Conservation (phyloP, 2,888 invertebrate genomes). For the Graphium colonna region DNA sequence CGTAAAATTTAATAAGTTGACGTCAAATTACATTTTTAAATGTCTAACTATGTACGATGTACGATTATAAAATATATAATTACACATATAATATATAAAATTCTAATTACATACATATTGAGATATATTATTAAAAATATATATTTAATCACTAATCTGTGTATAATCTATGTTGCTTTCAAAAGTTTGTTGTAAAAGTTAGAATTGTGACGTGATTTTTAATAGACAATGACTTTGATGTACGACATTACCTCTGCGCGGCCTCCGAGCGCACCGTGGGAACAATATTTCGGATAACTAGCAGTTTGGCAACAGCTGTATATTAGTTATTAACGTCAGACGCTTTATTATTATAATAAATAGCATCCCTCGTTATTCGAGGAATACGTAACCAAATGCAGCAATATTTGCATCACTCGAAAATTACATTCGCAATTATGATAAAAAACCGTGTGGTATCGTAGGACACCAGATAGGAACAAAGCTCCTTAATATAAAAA, state of each 20-base stretch:
- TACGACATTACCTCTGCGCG: constrained; percentile 61
- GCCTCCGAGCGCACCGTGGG: constrained; percentile 62
- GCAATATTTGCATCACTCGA: constrained; percentile 4
- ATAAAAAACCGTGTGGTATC: too few relatives aligned
- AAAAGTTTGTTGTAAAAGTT: constrained; percentile 72
- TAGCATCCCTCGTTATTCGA: constrained; percentile 2
- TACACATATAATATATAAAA: too few relatives aligned
- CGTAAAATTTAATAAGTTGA: too few relatives aligned
- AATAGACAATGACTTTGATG: constrained; percentile 79
- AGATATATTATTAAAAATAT: constrained; percentile 31
- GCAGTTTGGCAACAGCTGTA: constrained; percentile 67
- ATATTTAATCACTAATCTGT: not conserved
- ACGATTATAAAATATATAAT: too few relatives aligned
- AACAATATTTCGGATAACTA: constrained; percentile 69
- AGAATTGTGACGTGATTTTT: constrained; percentile 79
- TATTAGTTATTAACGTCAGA: constrained; percentile 37
- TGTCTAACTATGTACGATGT: too few relatives aligned
- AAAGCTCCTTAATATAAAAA: too few relatives aligned
- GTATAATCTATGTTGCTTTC: constrained; percentile 17
- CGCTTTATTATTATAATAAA: constrained; percentile 24
- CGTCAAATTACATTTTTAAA: too few relatives aligned
- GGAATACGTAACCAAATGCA: constrained; percentile 3
- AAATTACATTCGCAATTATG: constrained; percentile 3
- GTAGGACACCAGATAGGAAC: too few relatives aligned
- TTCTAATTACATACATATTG: constrained; percentile 35